Base-by-base conservation (phyloP, 2,888 invertebrate genomes). In the Sisyra nigra region DNA sequence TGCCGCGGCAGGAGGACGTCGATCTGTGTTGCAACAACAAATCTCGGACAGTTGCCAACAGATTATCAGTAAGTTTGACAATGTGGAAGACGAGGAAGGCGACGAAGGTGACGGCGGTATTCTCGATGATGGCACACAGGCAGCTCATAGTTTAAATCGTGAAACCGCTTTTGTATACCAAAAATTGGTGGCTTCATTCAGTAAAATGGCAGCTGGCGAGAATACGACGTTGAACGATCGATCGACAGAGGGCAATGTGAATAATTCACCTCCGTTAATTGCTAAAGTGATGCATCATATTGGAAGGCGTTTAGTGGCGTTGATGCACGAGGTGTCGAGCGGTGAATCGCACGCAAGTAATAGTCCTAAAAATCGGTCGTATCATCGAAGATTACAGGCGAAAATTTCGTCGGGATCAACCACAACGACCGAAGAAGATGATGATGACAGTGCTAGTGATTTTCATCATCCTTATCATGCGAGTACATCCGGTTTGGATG, bases 211-310 rank as follows among this genome's bases (percentile, higher is more conserved):
- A 0, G 66, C 69, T 1, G 71, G 70, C 34, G 62, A 65, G 36
- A 59, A 60, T 33, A 55, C 57, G 29, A 60, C 61, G 14, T 59
- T 57, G 41, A 54, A 55, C 15, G 51, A 60, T 1, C 58, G 56
- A 8, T 60, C 62, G 0, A 61, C 65, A 5, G 57, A 60, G 2
- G 63, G 66, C 1, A 66, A 69, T 2, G 67, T 72, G 0, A 74
- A 74, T 49, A 75, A 72, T 47, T 88, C 88, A 1, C 88, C 88
- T 1, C 87, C 89, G 1, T 60, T 89, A 24, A 82, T 89, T 46
- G 85, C 87, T 3, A 87, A 88, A 66, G 89, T 89, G 10, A 87
- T 91, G 86, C 81, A 87, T 52, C 91, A 91, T 56, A 91, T 91
- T 45, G 88, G 89, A 8, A 83, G 84, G 36, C 68, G 88, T 17